Base-by-base conservation (phyloP, 2,797 vertebrate genomes). In the Australoheros facetus region DNA sequence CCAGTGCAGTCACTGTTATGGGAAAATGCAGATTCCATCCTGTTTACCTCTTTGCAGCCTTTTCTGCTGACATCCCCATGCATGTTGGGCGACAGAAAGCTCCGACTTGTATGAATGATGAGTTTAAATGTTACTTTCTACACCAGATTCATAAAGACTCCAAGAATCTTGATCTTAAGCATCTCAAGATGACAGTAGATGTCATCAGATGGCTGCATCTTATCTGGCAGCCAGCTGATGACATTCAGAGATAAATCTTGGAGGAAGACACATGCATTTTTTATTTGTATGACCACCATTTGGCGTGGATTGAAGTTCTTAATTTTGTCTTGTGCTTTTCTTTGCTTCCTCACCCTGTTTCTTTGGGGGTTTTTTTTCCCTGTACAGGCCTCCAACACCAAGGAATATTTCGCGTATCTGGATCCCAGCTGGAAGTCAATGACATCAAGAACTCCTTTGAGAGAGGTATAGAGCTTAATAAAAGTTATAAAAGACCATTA, bases 361-460 rank as follows among this genome's bases (percentile, higher is more conserved):
- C 16, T 54, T 80, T 51, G 77, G 26, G 26, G 26, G 26, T 26
- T 26, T 75, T 79, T 75, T 77, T 72, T 79, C 1, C 42, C 19
- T 54, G 3, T 32, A 1, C 87, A 99, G 98, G 98, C 88, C 97
- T 99, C 87, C 98, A 99, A 91, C 98, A 99, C 93, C 98, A 99
- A 89, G 98, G 98, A 81, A 98, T 99, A 94, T 99, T 99, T 90
- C 95, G 98, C 87, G 97, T 99, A 3, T 96, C 98, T 81, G 98
- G 98, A 84, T 99, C 98, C 78, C 98, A 99, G 90, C 96, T 99
- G 92, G 98, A 99, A 95, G 97, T 99, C 93, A 99, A 99, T 83
- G 98, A 99, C 92, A 99, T 99, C 94, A 99, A 99, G 95, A 99
- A 99, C 94, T 98, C 98, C 12, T 99, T 99, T 92, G 98, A 99